A percentile compares a stretch with the other conserved stretches of the same genome.
These are phyloP conservation scores for Sebastes itinus DNA, from an alignment of 2,797 vertebrate genomes.

Conservation along the genomic window DNA sequence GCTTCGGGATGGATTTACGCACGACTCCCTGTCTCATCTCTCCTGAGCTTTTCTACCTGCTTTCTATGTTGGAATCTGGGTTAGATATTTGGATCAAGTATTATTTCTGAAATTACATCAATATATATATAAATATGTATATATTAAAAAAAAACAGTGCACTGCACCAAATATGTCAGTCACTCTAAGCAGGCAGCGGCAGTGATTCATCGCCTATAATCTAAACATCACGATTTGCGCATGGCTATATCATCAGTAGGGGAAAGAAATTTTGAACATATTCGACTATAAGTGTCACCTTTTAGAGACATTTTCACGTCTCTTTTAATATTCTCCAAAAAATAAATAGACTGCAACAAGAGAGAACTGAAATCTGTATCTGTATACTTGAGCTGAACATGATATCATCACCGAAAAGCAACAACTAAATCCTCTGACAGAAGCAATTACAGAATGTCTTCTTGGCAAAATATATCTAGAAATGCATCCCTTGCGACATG, in stretches of 20 bases:
- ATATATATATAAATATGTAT: neutral
- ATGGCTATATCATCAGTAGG: neutral
- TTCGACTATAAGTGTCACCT: neutral
- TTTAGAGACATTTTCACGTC: neutral
- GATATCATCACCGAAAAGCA: neutral
- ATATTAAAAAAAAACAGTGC: neutral
- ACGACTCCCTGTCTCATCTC: conserved; percentile 38
- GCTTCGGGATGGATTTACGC: conserved; percentile 20
- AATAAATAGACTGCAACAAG: neutral
- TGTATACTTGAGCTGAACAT: no score
- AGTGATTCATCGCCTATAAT: conserved; percentile 52
- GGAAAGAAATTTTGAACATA: neutral
- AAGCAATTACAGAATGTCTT: neutral
- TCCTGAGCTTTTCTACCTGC: neutral
- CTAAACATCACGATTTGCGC: conserved; percentile 60
- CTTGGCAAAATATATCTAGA: neutral
- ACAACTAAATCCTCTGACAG: neutral
- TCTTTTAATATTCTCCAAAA: neutral
- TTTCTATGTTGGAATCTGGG: neutral
- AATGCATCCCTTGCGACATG: neutral
- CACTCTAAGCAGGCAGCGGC: conserved; percentile 44
- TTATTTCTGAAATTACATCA: neutral
- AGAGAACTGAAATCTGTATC: neutral
- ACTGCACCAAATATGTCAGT: conserved; percentile 37
- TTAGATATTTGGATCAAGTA: neutral